Base-by-base conservation (phyloP, 64 coral and sea anemone genomes). In the Hydrozoanthus tunicans region DNA sequence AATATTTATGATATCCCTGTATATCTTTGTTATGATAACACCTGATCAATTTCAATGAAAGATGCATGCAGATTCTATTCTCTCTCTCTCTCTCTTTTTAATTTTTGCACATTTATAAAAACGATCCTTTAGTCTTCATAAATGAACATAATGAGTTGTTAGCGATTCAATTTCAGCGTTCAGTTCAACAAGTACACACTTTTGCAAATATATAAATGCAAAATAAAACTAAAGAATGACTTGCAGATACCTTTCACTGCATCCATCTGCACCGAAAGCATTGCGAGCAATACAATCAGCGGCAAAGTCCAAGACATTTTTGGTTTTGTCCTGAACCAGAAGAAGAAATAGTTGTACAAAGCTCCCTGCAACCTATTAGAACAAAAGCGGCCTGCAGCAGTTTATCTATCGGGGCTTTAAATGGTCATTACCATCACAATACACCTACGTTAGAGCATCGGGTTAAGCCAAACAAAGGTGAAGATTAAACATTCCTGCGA, bases 401-500 rank as follows among this genome's bases (percentile, higher is more conserved):
- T 53, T 70, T 85, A 55, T 70, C 17, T 85, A 69, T 70, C 4
- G 53, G 51, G 82, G 82, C 9, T 54, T 70, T 85, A 68, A 85
- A 85, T 20, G 20, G 3, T 7, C 54, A 69, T 85, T 85, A 68
- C 65, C 82, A 85, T 85, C 6, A 68, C 64, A 85, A 85, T 53
- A 85, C 82, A 85, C 64, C 82, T 53, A 85, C 82, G 58, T 85
- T 67, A 70, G 13, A 17, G 55, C 1, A 85, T 70, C 56, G 3
- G 7, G 11, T 85, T 64, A 56, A 52, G 64, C 70, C 17, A 53
- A 70, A 25, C 51, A 85, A 57, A 70, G 26, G 51, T 4, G 57
- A 85, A 70, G 65, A 20, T 57, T n/a, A 17, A 67, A 43, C 82
- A 85, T 85, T 85, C 82, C 82, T 70, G 15, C 62, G 70, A 3